Evolutionary conservation across 2,113 vertebrate genomes (phyloP).

Genomic region (Peucedramus taeniatus): DNA sequence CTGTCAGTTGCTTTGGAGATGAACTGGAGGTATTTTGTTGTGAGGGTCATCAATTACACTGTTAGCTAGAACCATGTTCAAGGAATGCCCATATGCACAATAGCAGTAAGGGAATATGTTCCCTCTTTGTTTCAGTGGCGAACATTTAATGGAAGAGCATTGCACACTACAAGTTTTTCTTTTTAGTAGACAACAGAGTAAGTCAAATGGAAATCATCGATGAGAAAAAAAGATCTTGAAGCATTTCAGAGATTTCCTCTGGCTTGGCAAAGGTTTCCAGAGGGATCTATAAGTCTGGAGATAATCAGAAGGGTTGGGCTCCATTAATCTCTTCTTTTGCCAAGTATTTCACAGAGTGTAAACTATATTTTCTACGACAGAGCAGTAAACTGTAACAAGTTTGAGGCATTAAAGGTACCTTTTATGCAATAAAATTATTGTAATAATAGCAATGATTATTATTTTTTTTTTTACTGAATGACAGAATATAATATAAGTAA

Average conservation of each 20-base stretch:
- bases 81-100: fast-evolving
- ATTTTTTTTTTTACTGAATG: background rate
- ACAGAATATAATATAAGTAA: background rate
- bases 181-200: background rate
- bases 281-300: background rate
- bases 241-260: background rate
- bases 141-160: background rate
- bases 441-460: background rate
- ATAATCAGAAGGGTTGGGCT: background rate
- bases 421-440: background rate
- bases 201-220: background rate
- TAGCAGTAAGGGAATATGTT: background rate
- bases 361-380: background rate
- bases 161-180: background rate
- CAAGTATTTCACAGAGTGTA: background rate
- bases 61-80: background rate
- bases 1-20: background rate
- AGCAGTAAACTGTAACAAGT: background rate
- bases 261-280: background rate
- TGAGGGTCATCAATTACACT: background rate
- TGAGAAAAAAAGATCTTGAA: background rate
- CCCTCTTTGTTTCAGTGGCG: background rate
- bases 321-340: background rate
- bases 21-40: background rate
- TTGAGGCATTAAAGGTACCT: background rate